Evolutionary conservation across 2,797 vertebrate genomes (phyloP).

Genomic region (Triplophysa bombifrons): DNA sequence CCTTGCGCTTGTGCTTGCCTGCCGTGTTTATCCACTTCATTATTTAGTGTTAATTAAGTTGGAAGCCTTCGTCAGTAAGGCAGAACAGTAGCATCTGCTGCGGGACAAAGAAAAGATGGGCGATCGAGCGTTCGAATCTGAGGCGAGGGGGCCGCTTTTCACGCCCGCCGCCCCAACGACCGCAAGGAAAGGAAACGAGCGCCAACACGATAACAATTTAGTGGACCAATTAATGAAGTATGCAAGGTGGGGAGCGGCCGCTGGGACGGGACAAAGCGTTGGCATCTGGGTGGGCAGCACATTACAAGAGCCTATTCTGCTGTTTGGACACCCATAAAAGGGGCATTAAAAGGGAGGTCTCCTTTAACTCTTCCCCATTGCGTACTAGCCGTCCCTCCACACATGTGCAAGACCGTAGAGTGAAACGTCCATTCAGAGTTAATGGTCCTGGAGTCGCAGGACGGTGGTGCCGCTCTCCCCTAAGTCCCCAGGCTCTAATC

Average conservation of each 20-base stretch:
- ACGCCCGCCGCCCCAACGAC: slow-evolving; percentile 47
- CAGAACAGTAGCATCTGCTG: slow-evolving; percentile 72
- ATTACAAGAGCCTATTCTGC: slow-evolving; percentile 72
- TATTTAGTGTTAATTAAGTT: slow-evolving; percentile 76
- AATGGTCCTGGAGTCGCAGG: slow-evolving; percentile 65
- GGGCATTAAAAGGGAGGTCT: slow-evolving; percentile 65
- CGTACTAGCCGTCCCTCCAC: slow-evolving; percentile 62
- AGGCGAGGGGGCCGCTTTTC: slow-evolving; percentile 41
- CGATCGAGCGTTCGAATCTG: slow-evolving; percentile 42
- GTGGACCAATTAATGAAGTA: slow-evolving; percentile 72
- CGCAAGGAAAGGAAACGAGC: slow-evolving; percentile 31
- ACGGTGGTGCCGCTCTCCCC: slow-evolving; percentile 58
- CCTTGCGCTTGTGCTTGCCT: slow-evolving; percentile 53
- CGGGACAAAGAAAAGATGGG: slow-evolving; percentile 54
- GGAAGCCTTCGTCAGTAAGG: slow-evolving; percentile 68
- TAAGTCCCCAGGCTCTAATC: slow-evolving; percentile 58
- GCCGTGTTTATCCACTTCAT: slow-evolving; percentile 72
- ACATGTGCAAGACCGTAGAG: slow-evolving; percentile 60
- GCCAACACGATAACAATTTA: slow-evolving; percentile 61
- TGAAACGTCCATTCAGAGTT: slow-evolving; percentile 67
- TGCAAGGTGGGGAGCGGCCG: slow-evolving; percentile 58
- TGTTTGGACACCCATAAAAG: slow-evolving; percentile 76
- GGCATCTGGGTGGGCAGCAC: slow-evolving; percentile 68
- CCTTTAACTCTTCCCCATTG: slow-evolving; percentile 68
- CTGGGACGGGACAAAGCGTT: slow-evolving; percentile 61